phyloP scores from a whole-genome alignment of 2,888 invertebrate genomes.

The Cantharis rustica region DNA sequence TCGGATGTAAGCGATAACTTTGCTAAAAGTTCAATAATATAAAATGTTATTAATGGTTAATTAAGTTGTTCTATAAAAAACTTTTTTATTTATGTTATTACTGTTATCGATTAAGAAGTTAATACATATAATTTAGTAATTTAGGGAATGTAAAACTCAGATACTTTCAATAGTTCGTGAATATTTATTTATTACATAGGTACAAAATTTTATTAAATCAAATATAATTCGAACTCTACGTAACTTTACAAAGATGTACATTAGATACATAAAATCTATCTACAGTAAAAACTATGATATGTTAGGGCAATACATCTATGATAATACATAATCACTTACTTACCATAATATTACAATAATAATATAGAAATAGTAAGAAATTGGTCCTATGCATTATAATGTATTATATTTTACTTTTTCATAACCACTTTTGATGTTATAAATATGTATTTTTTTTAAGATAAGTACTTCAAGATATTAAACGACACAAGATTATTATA shows the following conservation, averaged over 20 bases:
- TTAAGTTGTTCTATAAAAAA: no score
- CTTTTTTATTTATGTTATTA: no score
- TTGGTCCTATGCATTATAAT: constrained; percentile 52
- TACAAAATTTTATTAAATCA: constrained; percentile 14
- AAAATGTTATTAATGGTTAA: no score
- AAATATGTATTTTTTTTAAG: neutral
- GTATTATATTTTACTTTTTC: constrained; percentile 38
- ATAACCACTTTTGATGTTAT: neutral
- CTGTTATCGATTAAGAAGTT: no score
- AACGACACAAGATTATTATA: neutral
- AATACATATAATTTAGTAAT: no score
- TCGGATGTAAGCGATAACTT: no score
- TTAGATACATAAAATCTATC: constrained; percentile 14
- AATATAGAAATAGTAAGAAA: constrained; percentile 54
- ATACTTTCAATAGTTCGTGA: neutral
- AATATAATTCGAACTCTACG: constrained; percentile 11
- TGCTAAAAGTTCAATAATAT: no score
- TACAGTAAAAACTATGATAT: constrained; percentile 26
- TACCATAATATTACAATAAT: constrained; percentile 20
- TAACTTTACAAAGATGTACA: constrained; percentile 11
- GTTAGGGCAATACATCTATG: constrained; percentile 20
- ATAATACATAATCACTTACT: constrained; percentile 9
- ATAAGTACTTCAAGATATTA: neutral
- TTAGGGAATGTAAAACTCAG: neutral
- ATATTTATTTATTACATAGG: constrained; percentile 5